phyloP scores from a whole-genome alignment of 2,113 vertebrate genomes.

The Atractosteus spatula region DNA sequence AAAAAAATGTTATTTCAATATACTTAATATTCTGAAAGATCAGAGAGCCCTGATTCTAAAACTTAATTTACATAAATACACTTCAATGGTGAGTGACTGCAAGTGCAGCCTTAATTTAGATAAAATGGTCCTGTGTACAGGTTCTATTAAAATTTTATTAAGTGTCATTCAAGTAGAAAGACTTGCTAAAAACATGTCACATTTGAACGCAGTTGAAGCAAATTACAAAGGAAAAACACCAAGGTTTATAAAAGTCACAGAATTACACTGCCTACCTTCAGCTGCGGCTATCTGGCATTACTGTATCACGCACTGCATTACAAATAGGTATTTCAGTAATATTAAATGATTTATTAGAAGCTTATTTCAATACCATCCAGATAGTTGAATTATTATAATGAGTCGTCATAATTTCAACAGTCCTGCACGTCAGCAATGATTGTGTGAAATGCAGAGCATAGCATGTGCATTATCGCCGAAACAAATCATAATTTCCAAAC shows the following conservation, averaged over 20 bases:
- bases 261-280: no score
- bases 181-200: neutral
- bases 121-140: neutral
- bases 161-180: neutral
- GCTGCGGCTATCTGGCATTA: no score
- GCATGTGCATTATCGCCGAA: conserved; percentile 49
- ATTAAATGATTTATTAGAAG: no score
- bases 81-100: neutral
- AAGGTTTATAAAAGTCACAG: neutral
- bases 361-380: no score
- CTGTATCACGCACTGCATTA: no score
- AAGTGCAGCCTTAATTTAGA: conserved; percentile 3
- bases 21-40: conserved; percentile 28
- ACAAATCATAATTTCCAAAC: conserved; percentile 33
- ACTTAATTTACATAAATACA: conserved; percentile 29
- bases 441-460: conserved; percentile 12
- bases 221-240: neutral
- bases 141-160: neutral
- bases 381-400: neutral
- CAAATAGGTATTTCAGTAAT: no score
- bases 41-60: conserved; percentile 21
- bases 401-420: neutral
- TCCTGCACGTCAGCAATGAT: conserved; percentile 15
- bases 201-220: neutral
- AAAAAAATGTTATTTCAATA: conserved; percentile 18